These are phyloP conservation scores for Microhierax caerulescens DNA, from an alignment of 2,797 vertebrate species.

Conservation along the genomic window DNA sequence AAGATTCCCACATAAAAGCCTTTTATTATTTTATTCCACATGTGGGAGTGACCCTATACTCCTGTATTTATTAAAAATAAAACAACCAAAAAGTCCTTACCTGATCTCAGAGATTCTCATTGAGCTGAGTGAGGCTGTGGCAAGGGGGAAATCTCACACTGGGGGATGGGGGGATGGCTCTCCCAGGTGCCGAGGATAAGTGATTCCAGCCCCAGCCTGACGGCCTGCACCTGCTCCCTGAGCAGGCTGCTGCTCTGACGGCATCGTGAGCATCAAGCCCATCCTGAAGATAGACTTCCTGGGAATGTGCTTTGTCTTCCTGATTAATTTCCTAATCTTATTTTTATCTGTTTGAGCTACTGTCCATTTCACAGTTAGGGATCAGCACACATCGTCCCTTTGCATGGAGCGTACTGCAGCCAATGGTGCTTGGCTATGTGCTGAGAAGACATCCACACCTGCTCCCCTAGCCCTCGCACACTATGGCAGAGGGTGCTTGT, in stretches of 20 bases:
- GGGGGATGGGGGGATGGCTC: neutral
- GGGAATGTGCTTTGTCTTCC: neutral
- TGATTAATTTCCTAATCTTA: neutral
- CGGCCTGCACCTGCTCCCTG: neutral
- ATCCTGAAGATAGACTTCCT: neutral
- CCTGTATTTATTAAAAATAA: neutral
- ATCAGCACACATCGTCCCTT: neutral
- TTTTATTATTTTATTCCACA: conserved; percentile 15
- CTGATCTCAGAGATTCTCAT: neutral
- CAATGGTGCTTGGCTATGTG: fast-evolving
- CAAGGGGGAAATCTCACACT: neutral
- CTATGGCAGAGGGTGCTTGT: neutral
- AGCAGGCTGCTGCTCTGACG: neutral
- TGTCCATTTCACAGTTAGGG: neutral
- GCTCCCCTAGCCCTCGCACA: fast-evolving
- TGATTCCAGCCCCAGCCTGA: neutral
- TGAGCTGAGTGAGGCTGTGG: neutral
- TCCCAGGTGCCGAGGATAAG: neutral
- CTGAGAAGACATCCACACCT: neutral
- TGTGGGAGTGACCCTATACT: neutral
- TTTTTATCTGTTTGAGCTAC: neutral
- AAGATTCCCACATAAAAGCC: conserved; percentile 52
- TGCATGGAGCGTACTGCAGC: neutral
- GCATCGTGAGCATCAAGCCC: neutral
- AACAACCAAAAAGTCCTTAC: neutral